Evolutionary conservation across 2,888 invertebrate genomes (phyloP), one percentile per base, ranked within the genome.

Genomic region (Trissonchulus sp.): DNA sequence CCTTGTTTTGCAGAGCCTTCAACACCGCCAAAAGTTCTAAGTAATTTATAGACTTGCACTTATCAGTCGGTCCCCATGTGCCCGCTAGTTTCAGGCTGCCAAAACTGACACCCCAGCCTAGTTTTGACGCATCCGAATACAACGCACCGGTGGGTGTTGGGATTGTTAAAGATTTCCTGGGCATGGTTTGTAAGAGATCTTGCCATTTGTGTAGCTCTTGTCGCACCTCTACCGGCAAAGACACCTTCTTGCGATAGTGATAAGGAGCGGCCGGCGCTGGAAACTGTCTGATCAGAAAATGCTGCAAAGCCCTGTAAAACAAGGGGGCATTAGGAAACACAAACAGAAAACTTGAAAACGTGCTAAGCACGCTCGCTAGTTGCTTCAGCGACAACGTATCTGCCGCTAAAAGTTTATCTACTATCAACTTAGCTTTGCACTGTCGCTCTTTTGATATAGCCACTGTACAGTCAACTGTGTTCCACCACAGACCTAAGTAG

Each of bases 281-380:
- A 3, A n/a, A n/a, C 3, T 65, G 65, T 28, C n/a, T 3, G 28
- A 3, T 65, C 31, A 28, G 8, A 65, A 65, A 28, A 8, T 8
- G 31, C 8, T 30, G 31, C 15, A 28, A 8, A 48, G 48, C 23
- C 48, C 31, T 18, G 65, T n/a, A 65, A 30, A 18, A 28, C 28
- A 65, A 65, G n/a, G n/a, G 65, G n/a, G 65, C 65, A n/a, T 65
- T n/a, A 65, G 31, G n/a, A 18, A 65, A 15, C n/a, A n/a, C 65
- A 28, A 28, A 30, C n/a, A 8, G 3, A n/a, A 28, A 3, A 28
- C 28, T 28, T 15, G 65, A 28, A 65, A 65, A 28, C 8, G 31
- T n/a, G n/a, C 65, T 30, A 3, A 65, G 23, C 8, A 48, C 8
- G 48, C 48, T 48, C 8, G 48, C 48, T 8, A 8, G 23, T 48